A percentile compares a stretch with the other conserved stretches of the same genome.
Evolutionary conservation across 2,888 invertebrate genomes (phyloP).

Genomic region (Tyria jacobaeae): DNA sequence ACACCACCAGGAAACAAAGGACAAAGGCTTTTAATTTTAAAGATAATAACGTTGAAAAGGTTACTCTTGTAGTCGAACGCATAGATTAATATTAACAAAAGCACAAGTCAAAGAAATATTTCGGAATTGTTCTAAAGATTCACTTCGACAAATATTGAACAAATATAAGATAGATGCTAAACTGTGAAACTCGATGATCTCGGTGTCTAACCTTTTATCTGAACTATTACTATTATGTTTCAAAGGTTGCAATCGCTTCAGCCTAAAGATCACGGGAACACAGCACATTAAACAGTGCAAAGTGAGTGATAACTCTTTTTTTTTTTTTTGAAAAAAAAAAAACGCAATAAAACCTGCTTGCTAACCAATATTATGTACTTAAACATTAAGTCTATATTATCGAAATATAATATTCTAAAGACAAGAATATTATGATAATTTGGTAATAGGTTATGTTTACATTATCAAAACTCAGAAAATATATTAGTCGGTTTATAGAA

Average conservation of each 20-base stretch:
- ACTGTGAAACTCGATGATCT: slow-evolving; percentile 3
- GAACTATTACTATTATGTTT: background rate
- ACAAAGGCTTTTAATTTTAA: slow-evolving; percentile 43
- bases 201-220: slow-evolving; percentile 12
- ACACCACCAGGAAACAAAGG: slow-evolving; percentile 55
- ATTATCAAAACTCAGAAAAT: background rate
- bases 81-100: background rate
- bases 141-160: background rate
- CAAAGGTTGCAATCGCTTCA: slow-evolving; percentile 4
- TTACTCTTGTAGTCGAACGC: background rate
- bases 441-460: background rate
- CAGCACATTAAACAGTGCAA: background rate
- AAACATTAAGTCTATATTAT: background rate
- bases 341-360: background rate
- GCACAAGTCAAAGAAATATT: slow-evolving; percentile 3
- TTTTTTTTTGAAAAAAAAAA: too few species aligned
- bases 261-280: background rate
- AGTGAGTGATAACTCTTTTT: background rate
- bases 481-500: slow-evolving; percentile 16
- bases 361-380: background rate
- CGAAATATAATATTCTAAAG: background rate
- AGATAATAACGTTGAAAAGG: slow-evolving; percentile 25
- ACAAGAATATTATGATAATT: background rate
- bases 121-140: background rate
- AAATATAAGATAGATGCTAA: slow-evolving; percentile 1